Evolutionary conservation across 2,113 vertebrate genomes (phyloP).

Genomic region (Poeciliopsis retropinna): DNA sequence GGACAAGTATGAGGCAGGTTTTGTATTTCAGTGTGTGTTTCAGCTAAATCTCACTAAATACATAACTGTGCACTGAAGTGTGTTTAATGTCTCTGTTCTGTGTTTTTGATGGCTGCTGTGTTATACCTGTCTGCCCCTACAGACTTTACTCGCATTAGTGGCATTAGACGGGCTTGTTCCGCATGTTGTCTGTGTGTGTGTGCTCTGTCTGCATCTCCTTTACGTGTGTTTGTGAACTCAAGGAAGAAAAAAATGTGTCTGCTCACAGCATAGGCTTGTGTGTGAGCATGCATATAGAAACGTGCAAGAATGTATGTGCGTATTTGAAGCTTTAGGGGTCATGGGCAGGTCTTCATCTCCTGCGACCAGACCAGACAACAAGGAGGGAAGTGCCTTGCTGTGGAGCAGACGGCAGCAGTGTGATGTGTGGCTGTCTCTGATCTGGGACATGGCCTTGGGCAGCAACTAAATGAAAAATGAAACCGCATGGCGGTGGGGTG

Average conservation of each 20-base stretch:
- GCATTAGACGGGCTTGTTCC: conserved; percentile 68
- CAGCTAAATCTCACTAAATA: conserved; percentile 40
- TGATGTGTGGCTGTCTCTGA: conserved; percentile 64
- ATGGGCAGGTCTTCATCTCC: conserved; percentile 74
- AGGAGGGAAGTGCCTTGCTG: conserved; percentile 63
- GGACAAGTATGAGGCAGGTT: conserved; percentile 1
- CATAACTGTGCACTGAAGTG: conserved; percentile 23
- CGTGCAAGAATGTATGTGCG: conserved; percentile 63
- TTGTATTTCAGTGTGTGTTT: conserved; percentile 30
- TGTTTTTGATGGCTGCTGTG: conserved; percentile 50
- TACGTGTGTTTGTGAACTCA: conserved; percentile 52
- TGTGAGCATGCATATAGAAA: conserved; percentile 62
- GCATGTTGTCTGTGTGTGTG: conserved; percentile 65
- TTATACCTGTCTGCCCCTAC: conserved; percentile 72
- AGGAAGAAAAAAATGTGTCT: conserved; percentile 42
- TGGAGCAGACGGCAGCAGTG: conserved; percentile 53
- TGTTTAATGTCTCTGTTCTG: conserved; percentile 50
- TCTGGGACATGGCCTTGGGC: conserved; percentile 75
- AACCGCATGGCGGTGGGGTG: conserved; percentile 68
- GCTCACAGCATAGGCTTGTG: conserved; percentile 29
- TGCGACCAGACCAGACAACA: conserved; percentile 73
- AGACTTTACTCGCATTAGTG: conserved; percentile 67
- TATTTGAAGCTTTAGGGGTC: conserved; percentile 66
- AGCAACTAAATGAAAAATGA: conserved; percentile 78
- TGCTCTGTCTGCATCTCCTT: conserved; percentile 69